Conservation (phyloP, 2,888 invertebrate species). For the Coelinius sp. region DNA sequence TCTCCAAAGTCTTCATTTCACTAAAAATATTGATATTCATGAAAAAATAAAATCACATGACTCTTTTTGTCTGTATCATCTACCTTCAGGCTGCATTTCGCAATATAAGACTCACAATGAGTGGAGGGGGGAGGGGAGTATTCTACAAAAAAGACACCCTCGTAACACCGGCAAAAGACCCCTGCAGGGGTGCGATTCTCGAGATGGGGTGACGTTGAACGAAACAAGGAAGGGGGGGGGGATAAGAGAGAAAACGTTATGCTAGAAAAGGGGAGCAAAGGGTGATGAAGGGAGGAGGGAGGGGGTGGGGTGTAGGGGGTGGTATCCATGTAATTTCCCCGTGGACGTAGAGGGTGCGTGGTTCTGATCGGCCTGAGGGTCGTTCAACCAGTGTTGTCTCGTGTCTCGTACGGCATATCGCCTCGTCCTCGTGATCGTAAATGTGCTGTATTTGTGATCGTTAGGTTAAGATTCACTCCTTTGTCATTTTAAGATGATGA, state of each 20-base stretch:
- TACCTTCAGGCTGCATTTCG: not conserved
- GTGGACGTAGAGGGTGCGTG: constrained; percentile 61
- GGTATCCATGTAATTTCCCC: constrained; percentile 63
- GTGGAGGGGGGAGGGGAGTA: not conserved
- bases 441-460: constrained; percentile 63
- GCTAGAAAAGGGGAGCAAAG: constrained; percentile 1
- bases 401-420: constrained; percentile 64
- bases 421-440: constrained; percentile 63
- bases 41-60: not conserved
- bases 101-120: not conserved
- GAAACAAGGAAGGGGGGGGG: constrained; percentile 44
- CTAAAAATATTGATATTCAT: too few species aligned
- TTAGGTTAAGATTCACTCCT: constrained; percentile 52
- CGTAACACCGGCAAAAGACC: constrained; percentile 1
- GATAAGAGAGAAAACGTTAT: constrained; percentile 40
- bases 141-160: constrained; percentile 29
- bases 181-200: constrained; percentile 17
- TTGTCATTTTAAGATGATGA: constrained; percentile 1
- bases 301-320: constrained; percentile 50
- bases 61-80: not conserved
- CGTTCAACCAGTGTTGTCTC: constrained; percentile 67
- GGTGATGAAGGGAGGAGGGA: constrained; percentile 42
- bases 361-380: constrained; percentile 58
- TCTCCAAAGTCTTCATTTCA: not conserved
- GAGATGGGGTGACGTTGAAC: constrained; percentile 10